Percentiles rank a stretch among this genome's conserved stretches.
These are phyloP conservation scores for Hyles lineata DNA, from an alignment of 2,888 invertebrate genomes.

Conservation along the genomic window DNA sequence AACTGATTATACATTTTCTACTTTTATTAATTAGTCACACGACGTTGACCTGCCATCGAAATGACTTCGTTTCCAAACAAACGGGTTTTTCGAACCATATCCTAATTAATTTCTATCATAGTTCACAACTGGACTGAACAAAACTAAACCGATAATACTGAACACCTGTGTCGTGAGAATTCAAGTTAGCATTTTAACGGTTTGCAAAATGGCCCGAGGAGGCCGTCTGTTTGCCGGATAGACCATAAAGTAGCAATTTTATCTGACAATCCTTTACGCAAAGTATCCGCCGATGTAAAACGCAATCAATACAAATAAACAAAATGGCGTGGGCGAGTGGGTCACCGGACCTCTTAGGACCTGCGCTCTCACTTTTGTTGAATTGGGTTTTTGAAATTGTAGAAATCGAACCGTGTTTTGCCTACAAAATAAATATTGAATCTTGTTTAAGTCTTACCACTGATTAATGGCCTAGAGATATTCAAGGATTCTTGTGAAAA, in stretches of 20 bases:
- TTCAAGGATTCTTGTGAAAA: too few relatives aligned
- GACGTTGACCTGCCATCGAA: neutral
- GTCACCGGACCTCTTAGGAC: slow-evolving; percentile 55
- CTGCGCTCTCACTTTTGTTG: slow-evolving; percentile 41
- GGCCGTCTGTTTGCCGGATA: neutral
- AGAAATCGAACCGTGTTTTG: slow-evolving; percentile 9
- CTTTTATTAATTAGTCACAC: slow-evolving; percentile 2
- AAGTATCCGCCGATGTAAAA: slow-evolving; percentile 33
- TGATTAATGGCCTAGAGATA: too few relatives aligned
- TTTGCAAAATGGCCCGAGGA: neutral
- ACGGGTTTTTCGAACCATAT: slow-evolving; percentile 6
- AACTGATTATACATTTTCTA: slow-evolving; percentile 9
- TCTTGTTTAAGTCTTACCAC: neutral
- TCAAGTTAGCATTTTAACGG: neutral
- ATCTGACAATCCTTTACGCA: slow-evolving; percentile 33
- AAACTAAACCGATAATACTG: neutral
- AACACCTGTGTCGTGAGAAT: neutral
- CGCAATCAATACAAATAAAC: slow-evolving; percentile 51
- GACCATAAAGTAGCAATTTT: neutral
- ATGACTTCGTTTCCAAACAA: neutral
- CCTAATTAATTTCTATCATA: slow-evolving; percentile 3
- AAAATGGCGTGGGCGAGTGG: slow-evolving; percentile 54
- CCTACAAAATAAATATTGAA: neutral
- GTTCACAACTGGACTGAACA: slow-evolving; percentile 16
- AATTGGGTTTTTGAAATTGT: slow-evolving; percentile 15